Evolutionary conservation across 2,113 vertebrate genomes (phyloP).

Genomic region (Picathartes gymnocephalus): DNA sequence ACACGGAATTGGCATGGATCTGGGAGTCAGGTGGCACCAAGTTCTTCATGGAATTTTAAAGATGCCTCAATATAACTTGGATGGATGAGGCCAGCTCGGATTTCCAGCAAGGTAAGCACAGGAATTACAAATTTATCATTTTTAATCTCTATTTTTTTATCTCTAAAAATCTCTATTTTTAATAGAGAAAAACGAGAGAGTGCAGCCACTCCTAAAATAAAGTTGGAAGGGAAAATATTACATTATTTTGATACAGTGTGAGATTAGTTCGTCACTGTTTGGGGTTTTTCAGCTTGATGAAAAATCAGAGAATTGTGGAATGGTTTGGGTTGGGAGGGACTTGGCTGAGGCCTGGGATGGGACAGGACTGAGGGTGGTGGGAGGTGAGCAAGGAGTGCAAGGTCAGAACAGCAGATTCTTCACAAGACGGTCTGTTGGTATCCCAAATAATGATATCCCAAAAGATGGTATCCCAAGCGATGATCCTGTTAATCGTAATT

Average conservation of each 20-base stretch:
- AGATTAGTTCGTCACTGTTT: not conserved
- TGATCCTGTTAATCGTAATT: no score
- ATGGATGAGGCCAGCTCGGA: not conserved
- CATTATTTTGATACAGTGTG: not conserved
- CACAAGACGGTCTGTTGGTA: fast-evolving
- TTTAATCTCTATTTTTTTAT: not conserved
- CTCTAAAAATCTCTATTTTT: not conserved
- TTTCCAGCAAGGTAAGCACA: not conserved
- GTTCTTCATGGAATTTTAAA: not conserved
- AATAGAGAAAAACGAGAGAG: no score
- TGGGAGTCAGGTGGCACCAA: not conserved
- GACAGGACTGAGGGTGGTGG: not conserved
- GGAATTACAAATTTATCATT: not conserved
- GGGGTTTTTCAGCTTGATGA: fast-evolving
- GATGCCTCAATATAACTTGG: not conserved
- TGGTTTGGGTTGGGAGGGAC: not conserved
- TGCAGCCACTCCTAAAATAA: not conserved
- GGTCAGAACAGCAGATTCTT: fast-evolving
- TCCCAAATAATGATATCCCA: no score
- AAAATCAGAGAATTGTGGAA: not conserved
- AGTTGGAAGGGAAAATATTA: not conserved
- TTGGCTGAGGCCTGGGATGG: not conserved
- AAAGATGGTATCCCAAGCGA: not conserved
- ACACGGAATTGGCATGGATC: not conserved
- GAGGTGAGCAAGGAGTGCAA: not conserved